Percentiles rank a stretch among this genome's conserved stretches.
Conservation (phyloP, 2,888 invertebrate species). For the Drosophila limbata region DNA sequence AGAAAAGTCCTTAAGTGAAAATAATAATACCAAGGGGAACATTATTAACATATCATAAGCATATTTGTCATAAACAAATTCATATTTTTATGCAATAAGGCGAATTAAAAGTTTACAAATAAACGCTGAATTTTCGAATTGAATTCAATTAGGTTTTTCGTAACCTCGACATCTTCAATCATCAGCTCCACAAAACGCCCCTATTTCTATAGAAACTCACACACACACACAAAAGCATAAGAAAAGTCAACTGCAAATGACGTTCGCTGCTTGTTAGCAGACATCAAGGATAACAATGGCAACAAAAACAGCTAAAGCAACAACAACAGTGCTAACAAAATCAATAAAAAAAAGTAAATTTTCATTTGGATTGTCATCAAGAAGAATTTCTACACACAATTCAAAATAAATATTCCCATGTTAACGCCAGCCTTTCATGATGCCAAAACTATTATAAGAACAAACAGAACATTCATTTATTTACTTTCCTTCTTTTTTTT, state of each 20-base stretch:
- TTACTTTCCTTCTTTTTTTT: constrained; percentile 2
- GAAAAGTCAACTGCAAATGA: constrained; percentile 58
- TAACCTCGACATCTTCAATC: constrained; percentile 28
- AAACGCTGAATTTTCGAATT: constrained; percentile 7
- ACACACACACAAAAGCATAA: constrained; percentile 34
- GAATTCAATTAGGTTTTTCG: constrained; percentile 34
- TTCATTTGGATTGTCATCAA: constrained; percentile 39
- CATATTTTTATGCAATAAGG: not conserved
- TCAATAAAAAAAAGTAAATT: constrained; percentile 49
- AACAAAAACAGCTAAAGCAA: constrained; percentile 18
- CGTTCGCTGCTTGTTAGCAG: constrained; percentile 53
- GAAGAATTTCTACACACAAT: constrained; percentile 3
- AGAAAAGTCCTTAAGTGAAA: too few species aligned
- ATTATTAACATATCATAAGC: too few species aligned
- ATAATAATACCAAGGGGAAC: not conserved
- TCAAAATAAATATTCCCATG: constrained; percentile 19
- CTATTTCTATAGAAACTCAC: constrained; percentile 6
- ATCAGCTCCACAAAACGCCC: constrained; percentile 22
- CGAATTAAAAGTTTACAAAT: constrained; percentile 20
- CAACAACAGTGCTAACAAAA: constrained; percentile 33
- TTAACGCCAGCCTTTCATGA: constrained; percentile 31
- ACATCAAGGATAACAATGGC: constrained; percentile 48
- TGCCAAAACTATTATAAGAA: constrained; percentile 29
- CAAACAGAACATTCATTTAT: constrained; percentile 19
- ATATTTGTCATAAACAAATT: not conserved